Evolutionary conservation across 2,888 invertebrate species (phyloP).

Genomic region (Himalopsyche japonica): DNA sequence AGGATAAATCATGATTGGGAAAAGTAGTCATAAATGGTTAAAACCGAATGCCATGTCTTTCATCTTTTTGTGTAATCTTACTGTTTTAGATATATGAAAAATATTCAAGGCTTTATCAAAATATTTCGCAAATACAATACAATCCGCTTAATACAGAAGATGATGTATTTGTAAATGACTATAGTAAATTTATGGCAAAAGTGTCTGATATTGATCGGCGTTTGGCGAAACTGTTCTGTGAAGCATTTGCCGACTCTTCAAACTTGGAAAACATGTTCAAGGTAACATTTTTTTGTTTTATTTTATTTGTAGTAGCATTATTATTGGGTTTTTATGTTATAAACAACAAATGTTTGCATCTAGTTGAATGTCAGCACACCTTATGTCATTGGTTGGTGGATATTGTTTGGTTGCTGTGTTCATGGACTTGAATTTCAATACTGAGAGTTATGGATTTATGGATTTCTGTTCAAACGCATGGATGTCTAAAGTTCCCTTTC

Average conservation of each 20-base stretch:
- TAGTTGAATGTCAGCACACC: too few species aligned
- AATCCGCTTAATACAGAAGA: constrained; percentile 77
- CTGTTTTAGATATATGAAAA: constrained; percentile 44
- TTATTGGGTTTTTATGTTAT: background rate
- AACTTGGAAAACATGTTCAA: constrained; percentile 55
- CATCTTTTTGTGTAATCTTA: background rate
- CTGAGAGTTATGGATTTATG: too few species aligned
- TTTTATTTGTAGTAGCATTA: background rate
- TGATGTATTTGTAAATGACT: constrained; percentile 67
- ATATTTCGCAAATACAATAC: constrained; percentile 62
- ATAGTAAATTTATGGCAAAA: constrained; percentile 63
- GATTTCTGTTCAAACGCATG: too few species aligned
- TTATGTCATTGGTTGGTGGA: too few species aligned
- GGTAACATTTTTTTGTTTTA: constrained; percentile 42
- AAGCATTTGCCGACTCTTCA: constrained; percentile 79
- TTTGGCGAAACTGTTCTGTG: constrained; percentile 77
- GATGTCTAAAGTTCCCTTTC: too few species aligned
- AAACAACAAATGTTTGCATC: too few species aligned
- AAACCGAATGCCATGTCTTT: too few species aligned
- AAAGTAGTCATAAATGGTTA: too few species aligned
- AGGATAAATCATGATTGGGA: too few species aligned
- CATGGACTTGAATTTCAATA: too few species aligned
- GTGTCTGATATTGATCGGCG: constrained; percentile 74
- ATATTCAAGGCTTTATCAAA: constrained; percentile 45
- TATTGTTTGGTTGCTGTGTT: too few species aligned